Evolutionary conservation across 1,140 invertebrate genomes (phyloP).

Genomic region (Caenorhabditis tropicalis): DNA sequence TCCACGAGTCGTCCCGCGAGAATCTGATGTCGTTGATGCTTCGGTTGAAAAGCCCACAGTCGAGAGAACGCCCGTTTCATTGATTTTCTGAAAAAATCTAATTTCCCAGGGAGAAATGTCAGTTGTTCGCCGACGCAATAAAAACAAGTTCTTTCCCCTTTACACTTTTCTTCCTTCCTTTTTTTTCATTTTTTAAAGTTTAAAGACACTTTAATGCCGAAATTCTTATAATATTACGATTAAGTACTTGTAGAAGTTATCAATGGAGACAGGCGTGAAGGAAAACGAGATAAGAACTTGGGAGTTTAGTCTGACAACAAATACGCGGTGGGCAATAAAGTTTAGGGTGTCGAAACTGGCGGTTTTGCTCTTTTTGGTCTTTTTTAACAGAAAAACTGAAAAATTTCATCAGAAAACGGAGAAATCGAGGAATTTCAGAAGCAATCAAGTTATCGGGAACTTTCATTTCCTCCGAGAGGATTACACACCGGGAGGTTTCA

Average conservation of each 20-base stretch:
- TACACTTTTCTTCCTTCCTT: neutral
- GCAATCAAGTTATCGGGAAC: no score
- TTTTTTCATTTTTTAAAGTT: neutral
- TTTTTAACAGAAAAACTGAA: no score
- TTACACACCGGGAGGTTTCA: no score
- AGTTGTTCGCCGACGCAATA: neutral
- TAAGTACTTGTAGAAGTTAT: slow-evolving; percentile 6
- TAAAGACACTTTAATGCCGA: neutral
- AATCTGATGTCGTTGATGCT: neutral
- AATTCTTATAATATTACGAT: slow-evolving; percentile 21
- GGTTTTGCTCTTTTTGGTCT: no score
- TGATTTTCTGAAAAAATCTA: neutral
- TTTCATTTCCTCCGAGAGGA: no score
- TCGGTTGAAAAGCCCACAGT: neutral
- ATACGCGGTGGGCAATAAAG: no score
- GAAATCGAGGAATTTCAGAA: no score
- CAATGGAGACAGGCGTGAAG: neutral
- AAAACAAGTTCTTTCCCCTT: neutral
- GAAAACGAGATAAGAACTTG: neutral
- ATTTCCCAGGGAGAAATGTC: neutral
- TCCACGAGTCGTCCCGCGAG: neutral
- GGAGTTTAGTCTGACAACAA: no score
- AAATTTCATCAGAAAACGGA: no score
- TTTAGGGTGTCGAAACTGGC: no score
- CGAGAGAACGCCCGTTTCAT: slow-evolving; percentile 15